Conservation (phyloP, 2,797 vertebrate genomes). For the Muraenolepis orangiensis region DNA sequence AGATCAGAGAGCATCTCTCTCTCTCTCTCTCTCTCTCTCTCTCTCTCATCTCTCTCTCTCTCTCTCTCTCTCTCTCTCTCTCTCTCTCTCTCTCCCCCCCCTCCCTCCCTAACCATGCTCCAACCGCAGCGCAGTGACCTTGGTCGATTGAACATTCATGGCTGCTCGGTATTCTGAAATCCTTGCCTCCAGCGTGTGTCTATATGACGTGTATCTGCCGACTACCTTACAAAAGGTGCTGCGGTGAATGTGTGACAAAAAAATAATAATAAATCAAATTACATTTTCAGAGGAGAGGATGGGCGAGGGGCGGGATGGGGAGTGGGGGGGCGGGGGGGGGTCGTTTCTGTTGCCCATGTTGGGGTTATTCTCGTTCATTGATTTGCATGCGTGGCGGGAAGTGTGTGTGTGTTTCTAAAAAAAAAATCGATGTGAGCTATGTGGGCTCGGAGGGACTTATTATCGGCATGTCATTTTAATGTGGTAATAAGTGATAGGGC, state of each 20-base stretch:
- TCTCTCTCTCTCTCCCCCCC: constrained; percentile 47
- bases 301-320: constrained; percentile 20
- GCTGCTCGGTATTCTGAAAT: constrained; percentile 48
- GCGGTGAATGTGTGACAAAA: constrained; percentile 32
- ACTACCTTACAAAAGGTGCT: constrained; percentile 45
- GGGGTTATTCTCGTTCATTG: constrained; percentile 36
- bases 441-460: constrained; percentile 64
- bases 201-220: constrained; percentile 25
- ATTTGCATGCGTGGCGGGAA: constrained; percentile 35
- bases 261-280: constrained; percentile 34
- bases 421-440: constrained; percentile 68
- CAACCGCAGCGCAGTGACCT: constrained; percentile 63
- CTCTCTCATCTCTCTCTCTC: constrained; percentile 21
- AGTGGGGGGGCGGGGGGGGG: constrained; percentile 25
- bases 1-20: constrained; percentile 60
- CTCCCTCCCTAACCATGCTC: constrained; percentile 50
- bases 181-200: constrained; percentile 32
- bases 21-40: not conserved
- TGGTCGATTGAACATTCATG: constrained; percentile 65
- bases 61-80: constrained; percentile 50
- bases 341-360: constrained; percentile 23
- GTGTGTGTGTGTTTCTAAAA: constrained; percentile 38
- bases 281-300: constrained; percentile 36
- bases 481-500: constrained; percentile 68
- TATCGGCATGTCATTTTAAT: constrained; percentile 72